phyloP scores from a whole-genome alignment of 1,140 invertebrate species.

The Asbolus verrucosus region DNA sequence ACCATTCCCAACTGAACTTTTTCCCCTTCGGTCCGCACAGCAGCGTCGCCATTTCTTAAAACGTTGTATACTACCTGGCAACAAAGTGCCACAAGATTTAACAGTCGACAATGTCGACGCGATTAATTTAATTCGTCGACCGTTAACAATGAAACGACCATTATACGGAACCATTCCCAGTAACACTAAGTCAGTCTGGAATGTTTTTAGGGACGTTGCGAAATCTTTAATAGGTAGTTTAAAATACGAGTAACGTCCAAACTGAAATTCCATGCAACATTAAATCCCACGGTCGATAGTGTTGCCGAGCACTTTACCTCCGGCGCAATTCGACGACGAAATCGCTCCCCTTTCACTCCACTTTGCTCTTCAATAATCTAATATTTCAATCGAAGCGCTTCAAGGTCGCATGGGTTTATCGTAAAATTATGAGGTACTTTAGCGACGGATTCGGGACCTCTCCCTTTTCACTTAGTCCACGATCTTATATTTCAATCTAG shows the following conservation, averaged over 20 bases:
- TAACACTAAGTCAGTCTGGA: constrained; percentile 38
- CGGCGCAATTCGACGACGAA: neutral
- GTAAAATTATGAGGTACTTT: too few relatives aligned
- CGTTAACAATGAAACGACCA: constrained; percentile 33
- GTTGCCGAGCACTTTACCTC: constrained; percentile 31
- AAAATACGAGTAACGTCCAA: constrained; percentile 41
- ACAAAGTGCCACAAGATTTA: constrained; percentile 37
- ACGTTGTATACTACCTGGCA: constrained; percentile 7
- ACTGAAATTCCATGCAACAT: constrained; percentile 45
- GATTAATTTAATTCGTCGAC: constrained; percentile 36
- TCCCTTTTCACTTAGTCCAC: too few relatives aligned
- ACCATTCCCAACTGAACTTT: too few relatives aligned
- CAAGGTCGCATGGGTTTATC: too few relatives aligned
- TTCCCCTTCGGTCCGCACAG: too few relatives aligned
- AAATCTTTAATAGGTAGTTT: constrained; percentile 45
- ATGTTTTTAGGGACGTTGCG: constrained; percentile 33
- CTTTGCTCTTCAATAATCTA: too few relatives aligned
- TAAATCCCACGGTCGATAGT: constrained; percentile 35
- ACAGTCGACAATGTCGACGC: constrained; percentile 37
- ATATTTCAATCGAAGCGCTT: too few relatives aligned
- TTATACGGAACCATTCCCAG: constrained; percentile 24
- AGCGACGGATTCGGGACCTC: too few relatives aligned
- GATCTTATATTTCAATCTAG: too few relatives aligned
- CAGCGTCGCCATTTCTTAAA: constrained; percentile 14
- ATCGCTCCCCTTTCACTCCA: neutral